Percentiles rank a stretch among this genome's conserved stretches.
phyloP scores from a whole-genome alignment of 2,888 invertebrate species.

The Blastobasis adustella region DNA sequence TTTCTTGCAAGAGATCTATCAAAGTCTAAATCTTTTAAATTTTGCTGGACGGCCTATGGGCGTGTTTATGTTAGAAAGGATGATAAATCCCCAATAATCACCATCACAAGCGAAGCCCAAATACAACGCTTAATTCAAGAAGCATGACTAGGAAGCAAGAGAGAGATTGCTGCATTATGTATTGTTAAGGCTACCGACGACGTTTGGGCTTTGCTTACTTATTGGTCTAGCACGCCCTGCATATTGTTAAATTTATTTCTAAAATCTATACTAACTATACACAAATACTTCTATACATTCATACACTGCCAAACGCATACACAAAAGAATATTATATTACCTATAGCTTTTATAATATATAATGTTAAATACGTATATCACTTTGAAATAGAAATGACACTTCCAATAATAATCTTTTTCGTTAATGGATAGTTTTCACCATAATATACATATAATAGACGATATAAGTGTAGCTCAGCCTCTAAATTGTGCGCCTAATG shows the following conservation, averaged over 20 bases:
- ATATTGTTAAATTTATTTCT: too few species aligned
- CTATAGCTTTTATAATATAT: too few species aligned
- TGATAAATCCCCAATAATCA: constrained; percentile 1
- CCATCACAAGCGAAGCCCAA: constrained; percentile 2
- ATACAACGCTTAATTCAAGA: neutral
- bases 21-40: neutral
- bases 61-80: constrained; percentile 1
- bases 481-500: neutral
- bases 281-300: neutral
- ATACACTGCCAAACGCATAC: neutral
- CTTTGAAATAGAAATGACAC: too few species aligned
- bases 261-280: neutral
- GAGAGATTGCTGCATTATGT: too few species aligned
- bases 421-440: neutral
- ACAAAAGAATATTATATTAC: neutral
- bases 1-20: too few species aligned
- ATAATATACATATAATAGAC: neutral
- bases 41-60: neutral
- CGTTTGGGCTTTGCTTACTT: neutral
- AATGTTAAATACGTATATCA: too few species aligned
- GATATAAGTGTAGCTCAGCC: neutral
- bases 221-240: neutral
- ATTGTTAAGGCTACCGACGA: neutral
- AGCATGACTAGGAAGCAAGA: neutral
- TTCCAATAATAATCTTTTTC: too few species aligned